Evolutionary conservation across 2,113 vertebrate genomes (phyloP).

Genomic region (Prionailurus viverrinus): DNA sequence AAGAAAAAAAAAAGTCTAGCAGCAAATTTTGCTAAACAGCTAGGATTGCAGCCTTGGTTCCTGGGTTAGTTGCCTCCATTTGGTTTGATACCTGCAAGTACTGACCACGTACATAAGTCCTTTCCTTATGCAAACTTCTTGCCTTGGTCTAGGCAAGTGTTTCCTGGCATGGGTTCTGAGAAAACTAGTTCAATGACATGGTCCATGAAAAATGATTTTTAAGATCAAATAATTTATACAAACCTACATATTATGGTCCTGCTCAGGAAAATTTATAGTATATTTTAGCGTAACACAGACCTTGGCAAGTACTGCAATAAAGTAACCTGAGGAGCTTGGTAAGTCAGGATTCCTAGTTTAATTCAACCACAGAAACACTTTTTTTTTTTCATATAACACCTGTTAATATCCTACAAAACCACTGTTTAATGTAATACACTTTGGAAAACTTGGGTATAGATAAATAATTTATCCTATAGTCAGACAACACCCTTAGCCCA

Average conservation of each 20-base stretch:
- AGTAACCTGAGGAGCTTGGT: constrained; percentile 26
- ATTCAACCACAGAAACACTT: constrained; percentile 9
- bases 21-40: constrained; percentile 25
- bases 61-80: not conserved
- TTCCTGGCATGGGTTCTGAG: not conserved
- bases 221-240: not conserved
- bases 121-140: not conserved
- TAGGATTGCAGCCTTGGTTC: not conserved
- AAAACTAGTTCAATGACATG: not conserved
- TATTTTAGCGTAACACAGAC: not conserved
- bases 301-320: not conserved
- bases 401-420: constrained; percentile 44
- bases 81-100: not conserved
- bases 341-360: constrained; percentile 46
- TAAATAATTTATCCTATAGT: not conserved
- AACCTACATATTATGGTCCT: not conserved
- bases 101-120: not conserved
- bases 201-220: not conserved
- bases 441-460: constrained; percentile 33
- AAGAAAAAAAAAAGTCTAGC: not conserved
- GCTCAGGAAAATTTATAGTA: not conserved
- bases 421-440: not conserved
- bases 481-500: not conserved
- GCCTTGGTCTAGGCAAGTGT: not conserved
- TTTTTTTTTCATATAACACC: not conserved